phyloP scores from a whole-genome alignment of 2,113 vertebrate species.

The Myxocyprinus asiaticus region DNA sequence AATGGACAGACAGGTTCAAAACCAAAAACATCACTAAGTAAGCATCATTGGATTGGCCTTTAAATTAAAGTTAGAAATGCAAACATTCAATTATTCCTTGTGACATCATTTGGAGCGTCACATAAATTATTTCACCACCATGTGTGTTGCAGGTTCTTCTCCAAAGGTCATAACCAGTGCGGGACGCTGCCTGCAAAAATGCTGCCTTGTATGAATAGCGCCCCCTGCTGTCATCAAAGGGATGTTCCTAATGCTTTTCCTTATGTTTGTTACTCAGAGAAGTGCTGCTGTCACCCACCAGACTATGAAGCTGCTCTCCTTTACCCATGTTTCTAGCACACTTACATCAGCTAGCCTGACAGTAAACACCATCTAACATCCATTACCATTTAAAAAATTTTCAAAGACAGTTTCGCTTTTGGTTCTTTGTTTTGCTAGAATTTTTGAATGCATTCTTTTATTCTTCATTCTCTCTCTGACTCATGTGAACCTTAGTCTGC shows the following conservation, averaged over 20 bases:
- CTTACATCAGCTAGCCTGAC: neutral
- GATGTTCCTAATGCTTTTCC: conserved; percentile 50
- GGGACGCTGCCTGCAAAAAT: conserved; percentile 27
- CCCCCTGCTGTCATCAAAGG: conserved; percentile 43
- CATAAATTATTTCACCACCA: neutral
- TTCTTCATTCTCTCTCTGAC: neutral
- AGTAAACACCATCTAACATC: neutral
- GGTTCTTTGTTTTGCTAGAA: neutral
- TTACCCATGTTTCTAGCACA: conserved; percentile 69
- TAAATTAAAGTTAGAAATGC: too few relatives aligned
- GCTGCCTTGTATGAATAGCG: conserved; percentile 43
- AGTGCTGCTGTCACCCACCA: conserved; percentile 60
- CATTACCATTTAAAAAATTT: conserved; percentile 3
- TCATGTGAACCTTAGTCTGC: too few relatives aligned
- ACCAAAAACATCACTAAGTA: conserved; percentile 71
- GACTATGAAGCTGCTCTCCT: conserved; percentile 76
- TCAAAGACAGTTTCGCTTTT: too few relatives aligned
- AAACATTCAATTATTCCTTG: too few relatives aligned
- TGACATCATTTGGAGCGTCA: too few relatives aligned
- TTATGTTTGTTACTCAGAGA: conserved; percentile 55
- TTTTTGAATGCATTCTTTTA: neutral
- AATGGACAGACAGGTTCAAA: conserved; percentile 69
- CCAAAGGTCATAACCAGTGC: conserved; percentile 52
- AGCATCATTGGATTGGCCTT: conserved; percentile 16
- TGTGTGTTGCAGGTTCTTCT: conserved; percentile 62